These are phyloP conservation scores for Polia nebulosa DNA, from an alignment of 2,888 invertebrate genomes.

Conservation along the genomic window DNA sequence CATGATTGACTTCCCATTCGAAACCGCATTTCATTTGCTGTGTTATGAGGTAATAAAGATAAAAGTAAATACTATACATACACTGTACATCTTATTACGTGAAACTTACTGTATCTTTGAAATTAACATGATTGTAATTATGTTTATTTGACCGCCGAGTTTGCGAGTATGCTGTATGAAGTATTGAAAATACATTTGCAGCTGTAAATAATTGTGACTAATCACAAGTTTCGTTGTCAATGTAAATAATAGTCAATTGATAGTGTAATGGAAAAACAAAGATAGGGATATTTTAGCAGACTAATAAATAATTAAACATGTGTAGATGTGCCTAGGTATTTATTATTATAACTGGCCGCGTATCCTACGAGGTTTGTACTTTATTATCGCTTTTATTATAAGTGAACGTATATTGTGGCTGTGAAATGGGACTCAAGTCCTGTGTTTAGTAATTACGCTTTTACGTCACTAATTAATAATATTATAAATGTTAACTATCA, in stretches of 20 bases:
- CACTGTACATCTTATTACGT: neutral
- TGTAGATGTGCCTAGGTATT: slow-evolving; percentile 80
- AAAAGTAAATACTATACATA: neutral
- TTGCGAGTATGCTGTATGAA: slow-evolving; percentile 35
- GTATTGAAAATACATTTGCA: slow-evolving; percentile 60
- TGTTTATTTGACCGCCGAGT: slow-evolving; percentile 3
- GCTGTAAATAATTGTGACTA: slow-evolving; percentile 76
- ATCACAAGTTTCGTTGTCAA: slow-evolving; percentile 73
- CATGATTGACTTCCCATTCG: slow-evolving; percentile 12
- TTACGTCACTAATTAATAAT: slow-evolving; percentile 87
- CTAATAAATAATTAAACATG: slow-evolving; percentile 68
- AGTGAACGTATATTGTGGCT: slow-evolving; percentile 89
- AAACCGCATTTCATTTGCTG: slow-evolving; percentile 15
- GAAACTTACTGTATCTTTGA: slow-evolving; percentile 16
- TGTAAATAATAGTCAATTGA: slow-evolving; percentile 87
- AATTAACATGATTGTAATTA: slow-evolving; percentile 28
- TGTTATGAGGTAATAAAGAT: neutral
- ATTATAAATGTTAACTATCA: slow-evolving; percentile 70
- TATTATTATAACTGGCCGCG: slow-evolving; percentile 79
- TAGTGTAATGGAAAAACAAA: slow-evolving; percentile 80
- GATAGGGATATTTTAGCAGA: slow-evolving; percentile 75
- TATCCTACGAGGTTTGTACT: slow-evolving; percentile 82
- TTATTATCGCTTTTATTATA: slow-evolving; percentile 86
- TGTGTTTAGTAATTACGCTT: slow-evolving; percentile 86
- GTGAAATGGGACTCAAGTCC: slow-evolving; percentile 86